A percentile compares a stretch with the other conserved stretches of the same genome.
Conservation (phyloP, 2,888 invertebrate genomes). For the Yponomeuta evonymella region DNA sequence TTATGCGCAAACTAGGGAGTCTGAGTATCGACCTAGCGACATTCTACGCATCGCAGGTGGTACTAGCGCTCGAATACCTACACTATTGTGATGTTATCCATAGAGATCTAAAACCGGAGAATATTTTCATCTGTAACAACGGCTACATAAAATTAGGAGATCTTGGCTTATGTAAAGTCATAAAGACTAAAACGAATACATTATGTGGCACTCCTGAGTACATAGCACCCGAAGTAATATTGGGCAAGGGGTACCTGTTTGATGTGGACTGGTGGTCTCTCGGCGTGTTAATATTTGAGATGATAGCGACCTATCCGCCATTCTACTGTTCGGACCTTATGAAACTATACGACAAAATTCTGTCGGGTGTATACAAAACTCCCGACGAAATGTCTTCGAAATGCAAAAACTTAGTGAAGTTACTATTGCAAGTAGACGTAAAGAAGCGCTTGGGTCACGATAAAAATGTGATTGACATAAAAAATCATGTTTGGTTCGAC, state of each 20-base stretch:
- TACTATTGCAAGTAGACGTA: constrained; percentile 80
- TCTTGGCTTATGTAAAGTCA: constrained; percentile 92
- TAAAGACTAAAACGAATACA: constrained; percentile 87
- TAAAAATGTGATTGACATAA: constrained; percentile 90
- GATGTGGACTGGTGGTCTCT: constrained; percentile 98
- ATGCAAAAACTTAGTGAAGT: constrained; percentile 86
- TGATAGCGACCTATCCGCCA: constrained; percentile 92
- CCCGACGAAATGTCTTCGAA: constrained; percentile 86
- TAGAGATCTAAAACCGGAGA: constrained; percentile 94
- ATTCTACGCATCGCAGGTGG: constrained; percentile 93
- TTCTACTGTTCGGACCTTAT: constrained; percentile 92
- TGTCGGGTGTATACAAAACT: constrained; percentile 88
- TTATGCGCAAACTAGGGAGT: constrained; percentile 74
- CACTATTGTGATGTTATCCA: constrained; percentile 90
- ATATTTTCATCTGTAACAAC: constrained; percentile 82
- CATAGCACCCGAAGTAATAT: constrained; percentile 92
- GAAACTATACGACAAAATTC: constrained; percentile 94
- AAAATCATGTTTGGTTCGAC: constrained; percentile 91
- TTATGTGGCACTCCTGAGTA: constrained; percentile 98
- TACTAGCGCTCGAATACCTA: constrained; percentile 91
- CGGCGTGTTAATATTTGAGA: constrained; percentile 90
- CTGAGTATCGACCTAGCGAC: constrained; percentile 84
- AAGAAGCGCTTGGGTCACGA: constrained; percentile 87
- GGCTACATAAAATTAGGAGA: constrained; percentile 91
- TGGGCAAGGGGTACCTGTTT: constrained; percentile 91